Percentiles rank a stretch among this genome's conserved stretches.
Evolutionary conservation across 2,888 invertebrate genomes (phyloP).

Genomic region (Orchestes rusci): DNA sequence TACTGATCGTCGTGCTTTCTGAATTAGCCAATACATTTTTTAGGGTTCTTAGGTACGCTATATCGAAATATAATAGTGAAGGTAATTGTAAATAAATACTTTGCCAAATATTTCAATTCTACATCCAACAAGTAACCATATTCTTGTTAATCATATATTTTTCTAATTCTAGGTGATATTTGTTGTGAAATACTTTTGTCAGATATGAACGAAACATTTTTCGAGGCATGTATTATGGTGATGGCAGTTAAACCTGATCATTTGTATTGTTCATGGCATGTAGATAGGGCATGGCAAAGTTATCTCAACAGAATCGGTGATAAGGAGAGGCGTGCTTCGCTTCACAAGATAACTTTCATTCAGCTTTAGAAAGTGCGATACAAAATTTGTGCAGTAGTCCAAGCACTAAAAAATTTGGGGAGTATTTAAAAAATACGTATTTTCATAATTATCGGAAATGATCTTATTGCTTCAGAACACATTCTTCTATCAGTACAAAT

Average conservation of each 20-base stretch:
- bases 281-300: conserved; percentile 18
- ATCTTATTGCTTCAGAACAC: conserved; percentile 2
- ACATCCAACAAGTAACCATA: no score
- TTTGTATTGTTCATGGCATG: conserved; percentile 26
- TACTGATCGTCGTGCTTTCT: no score
- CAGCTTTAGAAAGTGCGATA: not conserved
- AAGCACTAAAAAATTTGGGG: conserved; percentile 1
- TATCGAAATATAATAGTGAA: no score
- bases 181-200: conserved; percentile 25
- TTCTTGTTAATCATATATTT: no score
- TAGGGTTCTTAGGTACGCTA: no score
- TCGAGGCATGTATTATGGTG: conserved; percentile 25
- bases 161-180: conserved; percentile 13
- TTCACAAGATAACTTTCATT: not conserved
- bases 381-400: not conserved
- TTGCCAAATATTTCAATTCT: no score
- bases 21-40: no score
- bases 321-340: conserved; percentile 5
- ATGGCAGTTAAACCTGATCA: conserved; percentile 20
- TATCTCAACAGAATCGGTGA: conserved; percentile 15
- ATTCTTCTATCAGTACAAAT: conserved; percentile 6
- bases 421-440: conserved; percentile 3
- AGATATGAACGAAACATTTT: conserved; percentile 25
- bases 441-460: not conserved
- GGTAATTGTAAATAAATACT: no score